These are phyloP conservation scores for Psilopsiagon aurifrons DNA, from an alignment of 2,113 vertebrate genomes.

Conservation along the genomic window DNA sequence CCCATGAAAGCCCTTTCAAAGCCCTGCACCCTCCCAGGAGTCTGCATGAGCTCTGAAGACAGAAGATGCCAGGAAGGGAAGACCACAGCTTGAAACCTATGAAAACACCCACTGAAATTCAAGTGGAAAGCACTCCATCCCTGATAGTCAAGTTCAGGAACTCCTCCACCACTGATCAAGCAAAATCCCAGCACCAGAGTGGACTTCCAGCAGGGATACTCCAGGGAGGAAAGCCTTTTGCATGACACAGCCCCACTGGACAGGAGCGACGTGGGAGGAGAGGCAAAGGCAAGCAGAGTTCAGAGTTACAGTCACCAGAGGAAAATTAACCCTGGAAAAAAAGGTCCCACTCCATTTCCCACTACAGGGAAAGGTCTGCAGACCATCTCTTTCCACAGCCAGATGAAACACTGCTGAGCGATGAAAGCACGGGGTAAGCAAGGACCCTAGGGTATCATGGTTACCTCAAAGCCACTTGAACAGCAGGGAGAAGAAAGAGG, in stretches of 20 bases:
- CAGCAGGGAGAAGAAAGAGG: neutral
- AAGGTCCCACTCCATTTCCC: neutral
- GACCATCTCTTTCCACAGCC: neutral
- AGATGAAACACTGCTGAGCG: neutral
- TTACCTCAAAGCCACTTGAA: neutral
- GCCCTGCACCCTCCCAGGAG: neutral
- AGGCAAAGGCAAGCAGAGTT: conserved; percentile 41
- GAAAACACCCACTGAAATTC: conserved; percentile 22
- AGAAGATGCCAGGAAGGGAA: neutral
- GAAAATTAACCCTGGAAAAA: conserved; percentile 41
- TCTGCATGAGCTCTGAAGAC: neutral
- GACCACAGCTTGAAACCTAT: neutral
- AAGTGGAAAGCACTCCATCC: neutral
- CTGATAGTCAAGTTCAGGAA: neutral
- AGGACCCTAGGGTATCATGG: neutral
- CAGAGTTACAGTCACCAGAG: neutral
- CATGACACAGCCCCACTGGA: neutral
- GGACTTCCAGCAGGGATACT: conserved; percentile 46
- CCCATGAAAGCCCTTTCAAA: conserved; percentile 14
- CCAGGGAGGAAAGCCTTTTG: conserved; percentile 39
- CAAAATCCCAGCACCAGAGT: neutral
- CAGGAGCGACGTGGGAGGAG: neutral
- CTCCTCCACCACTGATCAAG: conserved; percentile 8
- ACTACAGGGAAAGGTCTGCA: neutral
- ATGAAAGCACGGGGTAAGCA: neutral